Conservation (phyloP, 2,113 vertebrate species). For the Neomonachus schauinslandi region DNA sequence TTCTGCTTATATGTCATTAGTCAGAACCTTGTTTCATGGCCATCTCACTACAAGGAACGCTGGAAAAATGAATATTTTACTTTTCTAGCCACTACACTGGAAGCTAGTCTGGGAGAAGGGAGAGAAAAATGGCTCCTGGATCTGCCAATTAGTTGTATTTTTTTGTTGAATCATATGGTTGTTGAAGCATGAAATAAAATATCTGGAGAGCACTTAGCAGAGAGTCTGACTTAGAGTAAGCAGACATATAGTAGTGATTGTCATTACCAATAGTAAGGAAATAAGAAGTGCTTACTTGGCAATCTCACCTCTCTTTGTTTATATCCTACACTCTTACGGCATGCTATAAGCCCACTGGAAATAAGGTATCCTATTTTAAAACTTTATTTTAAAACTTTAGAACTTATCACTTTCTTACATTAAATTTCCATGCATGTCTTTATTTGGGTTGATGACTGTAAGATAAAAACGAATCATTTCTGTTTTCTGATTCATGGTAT, state of each 20-base stretch:
- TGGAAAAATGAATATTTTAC: background rate
- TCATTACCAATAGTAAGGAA: background rate
- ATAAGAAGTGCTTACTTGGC: background rate
- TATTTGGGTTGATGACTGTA: background rate
- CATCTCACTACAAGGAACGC: background rate
- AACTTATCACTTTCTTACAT: background rate
- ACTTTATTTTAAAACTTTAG: background rate
- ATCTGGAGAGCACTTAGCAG: background rate
- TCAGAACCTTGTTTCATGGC: background rate
- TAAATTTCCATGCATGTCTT: background rate
- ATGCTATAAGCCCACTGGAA: background rate
- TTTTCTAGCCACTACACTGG: background rate
- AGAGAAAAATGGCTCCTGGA: background rate
- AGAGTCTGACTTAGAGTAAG: background rate
- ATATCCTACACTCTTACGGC: accelerated
- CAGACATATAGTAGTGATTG: background rate
- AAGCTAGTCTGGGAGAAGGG: background rate
- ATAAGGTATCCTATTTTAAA: background rate
- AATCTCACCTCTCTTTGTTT: background rate
- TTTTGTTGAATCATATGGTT: background rate
- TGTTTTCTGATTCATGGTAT: background rate
- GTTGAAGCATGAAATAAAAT: background rate
- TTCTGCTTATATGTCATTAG: background rate
- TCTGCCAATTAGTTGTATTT: background rate
- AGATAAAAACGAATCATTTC: background rate